Evolutionary conservation across 1,140 invertebrate genomes (phyloP), one percentile per base, ranked within the genome.

Genomic region (Carposina sasakii): DNA sequence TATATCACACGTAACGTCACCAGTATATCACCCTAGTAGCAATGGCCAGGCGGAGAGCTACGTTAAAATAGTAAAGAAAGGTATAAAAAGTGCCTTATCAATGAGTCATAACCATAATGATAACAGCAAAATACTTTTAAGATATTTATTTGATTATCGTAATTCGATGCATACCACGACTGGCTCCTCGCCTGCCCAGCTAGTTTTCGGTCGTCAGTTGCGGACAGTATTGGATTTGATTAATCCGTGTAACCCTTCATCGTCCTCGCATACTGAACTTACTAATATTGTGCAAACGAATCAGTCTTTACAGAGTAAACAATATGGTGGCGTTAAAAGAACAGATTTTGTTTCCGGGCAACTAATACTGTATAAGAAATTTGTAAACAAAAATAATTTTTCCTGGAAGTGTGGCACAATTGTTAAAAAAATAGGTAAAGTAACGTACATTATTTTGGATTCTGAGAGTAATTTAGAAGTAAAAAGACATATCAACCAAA

Each of bases 21-120:
- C 64, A 30, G 53, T 56, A 13, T 68, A 58, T 34, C 42, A 62
- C 16, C 58, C 62, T 13, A 12, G 28, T 2, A 45, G 43, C 22
- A 45, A 45, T 24, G 43, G 43, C 0, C 43, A 45, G 13, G 30
- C 30, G 0, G 43, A 45, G 22, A 34, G n/a, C 3, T 33, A 34
- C n/a, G 30, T 21, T 0, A 45, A 45, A 34, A 8, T 43, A 3
- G 13, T 30, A 5, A 43, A 43, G 13, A 43, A 31, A 43, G 12
- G 19, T 15, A 30, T 43, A 28, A 30, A 43, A 15, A 24, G 33
- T 9, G 19, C 4, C 17, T 4, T 47, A 4, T 26, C 19, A 17
- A 3, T 10, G 4, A 17, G 15, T 22, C 4, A 13, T 9, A n/a
- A n/a, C n/a, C 21, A 3, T 3, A n/a, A 8, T 12, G 30, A 47